These are phyloP conservation scores for Chrysotoxum bicinctum DNA, from an alignment of 2,888 invertebrate genomes.

Conservation along the genomic window DNA sequence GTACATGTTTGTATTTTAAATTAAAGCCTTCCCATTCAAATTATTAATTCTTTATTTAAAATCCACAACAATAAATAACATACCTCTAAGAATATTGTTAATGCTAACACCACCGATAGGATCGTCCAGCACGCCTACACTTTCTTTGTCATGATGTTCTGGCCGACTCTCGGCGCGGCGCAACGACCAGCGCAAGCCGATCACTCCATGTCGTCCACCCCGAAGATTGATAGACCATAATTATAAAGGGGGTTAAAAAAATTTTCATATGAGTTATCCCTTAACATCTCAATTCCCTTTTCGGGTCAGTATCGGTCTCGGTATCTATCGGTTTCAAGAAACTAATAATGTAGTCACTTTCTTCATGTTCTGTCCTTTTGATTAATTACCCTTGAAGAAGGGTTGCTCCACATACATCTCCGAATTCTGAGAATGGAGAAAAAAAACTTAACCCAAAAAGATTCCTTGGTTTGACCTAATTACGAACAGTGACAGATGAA, in stretches of 20 bases:
- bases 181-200: constrained; percentile 58
- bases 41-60: constrained; percentile 17
- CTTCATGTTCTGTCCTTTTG: constrained; percentile 38
- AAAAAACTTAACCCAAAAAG: background rate
- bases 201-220: constrained; percentile 54
- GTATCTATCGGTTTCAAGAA: constrained; percentile 2
- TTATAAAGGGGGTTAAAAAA: constrained; percentile 46
- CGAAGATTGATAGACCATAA: constrained; percentile 71
- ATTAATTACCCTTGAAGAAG: constrained; percentile 67
- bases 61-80: constrained; percentile 50
- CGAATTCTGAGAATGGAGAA: constrained; percentile 29
- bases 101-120: constrained; percentile 38
- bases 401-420: constrained; percentile 58
- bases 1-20: constrained; percentile 25
- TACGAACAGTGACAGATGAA: constrained; percentile 26
- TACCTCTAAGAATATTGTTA: constrained; percentile 50
- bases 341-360: constrained; percentile 20
- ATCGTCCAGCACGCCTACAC: constrained; percentile 56
- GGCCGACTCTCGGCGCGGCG: constrained; percentile 42
- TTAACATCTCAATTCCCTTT: constrained; percentile 56
- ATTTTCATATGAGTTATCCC: constrained; percentile 35
- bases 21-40: background rate
- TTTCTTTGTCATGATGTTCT: constrained; percentile 41
- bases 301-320: background rate
- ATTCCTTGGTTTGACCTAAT: constrained; percentile 54